Evolutionary conservation across 2,888 invertebrate species (phyloP), one percentile per base, ranked within the genome.

Genomic region (Caenorhabditis panamensis): DNA sequence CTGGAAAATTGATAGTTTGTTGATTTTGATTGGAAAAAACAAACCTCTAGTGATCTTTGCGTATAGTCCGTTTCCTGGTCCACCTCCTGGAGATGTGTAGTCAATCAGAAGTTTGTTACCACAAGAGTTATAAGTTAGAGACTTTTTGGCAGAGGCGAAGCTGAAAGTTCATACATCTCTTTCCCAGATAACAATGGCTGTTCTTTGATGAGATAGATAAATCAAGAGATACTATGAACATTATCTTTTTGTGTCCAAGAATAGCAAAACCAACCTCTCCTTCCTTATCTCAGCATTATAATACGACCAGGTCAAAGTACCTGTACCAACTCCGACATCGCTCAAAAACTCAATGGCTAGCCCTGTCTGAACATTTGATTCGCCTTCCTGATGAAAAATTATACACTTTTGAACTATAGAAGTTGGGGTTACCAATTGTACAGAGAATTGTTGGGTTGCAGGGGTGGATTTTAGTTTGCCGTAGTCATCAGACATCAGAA

Each of bases 11-110:
- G 31, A 9, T 6, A 31, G n/a, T n/a, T 4, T 47, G 47, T 47
- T 11, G 18, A n/a, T 31, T 9, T 31, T n/a, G n/a, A 11, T 36
- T 11, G 49, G 26, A 53, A 58, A 47, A n/a, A 47, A 18, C 58
- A 36, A 26, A 78, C 66, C 78, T 71, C 54, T 59, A 20, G 78
- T 66, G 28, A 78, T 78, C 54, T 66, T 66, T 16, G 51, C 51
- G n/a, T 61, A 62, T n/a, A 78, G 54, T 26, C 71, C 64, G 61
- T 61, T 71, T 44, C 16, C 53, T 44, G 67, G 31, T 58, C 56
- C 67, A 37, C 66, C 72, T 28, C 66, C 72, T 13, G 72, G 72
- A 31, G 54, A 67, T 22, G 64, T 41, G 49, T 79, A 79, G 22
- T 71, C 66, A 49, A 79, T 44, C 26, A 59, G 66, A n/a, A 79